A percentile compares a stretch with the other conserved stretches of the same genome.
Conservation (phyloP, 2,797 vertebrate species). For the Chanos chanos region DNA sequence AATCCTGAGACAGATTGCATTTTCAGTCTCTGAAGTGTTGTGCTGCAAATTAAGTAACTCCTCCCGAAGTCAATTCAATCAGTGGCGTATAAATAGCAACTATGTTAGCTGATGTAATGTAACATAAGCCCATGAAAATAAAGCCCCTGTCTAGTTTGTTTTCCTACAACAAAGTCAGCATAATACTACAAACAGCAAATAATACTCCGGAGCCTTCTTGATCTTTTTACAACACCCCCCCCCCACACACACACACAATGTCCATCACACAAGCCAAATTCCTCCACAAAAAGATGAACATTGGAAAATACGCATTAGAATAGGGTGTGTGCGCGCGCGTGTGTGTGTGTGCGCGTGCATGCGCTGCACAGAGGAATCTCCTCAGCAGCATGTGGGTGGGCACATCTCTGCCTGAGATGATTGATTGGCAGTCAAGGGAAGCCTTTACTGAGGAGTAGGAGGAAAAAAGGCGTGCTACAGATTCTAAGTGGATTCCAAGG, state of each 20-base stretch:
- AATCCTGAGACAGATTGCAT: not conserved
- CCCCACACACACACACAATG: too few species aligned
- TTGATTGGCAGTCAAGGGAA: constrained; percentile 70
- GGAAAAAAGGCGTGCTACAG: constrained; percentile 63
- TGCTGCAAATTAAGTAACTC: not conserved
- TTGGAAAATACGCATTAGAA: too few species aligned
- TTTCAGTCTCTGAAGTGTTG: not conserved
- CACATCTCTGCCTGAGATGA: constrained; percentile 64
- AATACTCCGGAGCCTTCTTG: not conserved
- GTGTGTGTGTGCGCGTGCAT: not conserved
- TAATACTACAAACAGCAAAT: too few species aligned
- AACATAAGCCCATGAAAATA: too few species aligned
- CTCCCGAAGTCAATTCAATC: not conserved
- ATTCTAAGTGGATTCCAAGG: constrained; percentile 76
- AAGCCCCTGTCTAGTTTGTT: too few species aligned
- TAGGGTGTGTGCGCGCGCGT: not conserved
- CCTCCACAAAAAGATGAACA: too few species aligned
- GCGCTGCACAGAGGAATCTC: constrained; percentile 55
- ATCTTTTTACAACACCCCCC: not conserved
- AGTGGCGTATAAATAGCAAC: not conserved
- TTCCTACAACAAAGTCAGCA: too few species aligned
- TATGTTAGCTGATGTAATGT: too few species aligned
- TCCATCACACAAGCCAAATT: not conserved
- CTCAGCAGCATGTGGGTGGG: constrained; percentile 63
- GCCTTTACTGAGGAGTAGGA: constrained; percentile 67